Evolutionary conservation across 2,888 invertebrate genomes (phyloP).

Genomic region (Odontocerum albicorne): DNA sequence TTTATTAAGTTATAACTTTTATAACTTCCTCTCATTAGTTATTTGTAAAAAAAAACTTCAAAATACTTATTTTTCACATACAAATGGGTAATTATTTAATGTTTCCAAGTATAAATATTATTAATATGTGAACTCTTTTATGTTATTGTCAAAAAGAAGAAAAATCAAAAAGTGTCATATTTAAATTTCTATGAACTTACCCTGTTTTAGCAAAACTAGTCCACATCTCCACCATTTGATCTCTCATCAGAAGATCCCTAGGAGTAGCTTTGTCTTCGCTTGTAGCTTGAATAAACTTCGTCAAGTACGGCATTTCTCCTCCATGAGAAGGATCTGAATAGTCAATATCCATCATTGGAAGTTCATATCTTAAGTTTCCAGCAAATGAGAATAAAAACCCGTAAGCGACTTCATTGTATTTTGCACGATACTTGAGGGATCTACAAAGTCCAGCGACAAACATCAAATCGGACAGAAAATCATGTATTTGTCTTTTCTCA

Average conservation of each 20-base stretch:
- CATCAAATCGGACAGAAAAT: constrained; percentile 22
- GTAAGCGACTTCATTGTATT: constrained; percentile 3
- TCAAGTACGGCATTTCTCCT: constrained; percentile 11
- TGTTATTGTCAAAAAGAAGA: too few species aligned
- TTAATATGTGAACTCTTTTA: too few species aligned
- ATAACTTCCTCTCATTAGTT: too few species aligned
- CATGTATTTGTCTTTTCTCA: constrained; percentile 8
- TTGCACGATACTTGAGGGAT: constrained; percentile 14
- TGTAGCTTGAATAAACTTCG: neutral
- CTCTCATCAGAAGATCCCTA: constrained; percentile 46
- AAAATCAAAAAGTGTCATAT: neutral
- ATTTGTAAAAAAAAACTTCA: too few species aligned
- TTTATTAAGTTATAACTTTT: too few species aligned
- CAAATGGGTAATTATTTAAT: too few species aligned
- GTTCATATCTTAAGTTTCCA: constrained; percentile 12
- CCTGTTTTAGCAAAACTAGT: constrained; percentile 64
- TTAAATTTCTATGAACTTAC: constrained; percentile 41
- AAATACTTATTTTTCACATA: too few species aligned
- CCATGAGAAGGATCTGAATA: constrained; percentile 16
- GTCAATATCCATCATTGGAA: too few species aligned
- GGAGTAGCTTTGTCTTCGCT: constrained; percentile 33
- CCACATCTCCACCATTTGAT: constrained; percentile 59
- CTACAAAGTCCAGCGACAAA: constrained; percentile 20
- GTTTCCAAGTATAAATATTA: too few species aligned
- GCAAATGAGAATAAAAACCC: constrained; percentile 15